Evolutionary conservation across 2,797 vertebrate genomes (phyloP), one percentile per base, ranked within the genome.

Genomic region (Chrosomus eos): DNA sequence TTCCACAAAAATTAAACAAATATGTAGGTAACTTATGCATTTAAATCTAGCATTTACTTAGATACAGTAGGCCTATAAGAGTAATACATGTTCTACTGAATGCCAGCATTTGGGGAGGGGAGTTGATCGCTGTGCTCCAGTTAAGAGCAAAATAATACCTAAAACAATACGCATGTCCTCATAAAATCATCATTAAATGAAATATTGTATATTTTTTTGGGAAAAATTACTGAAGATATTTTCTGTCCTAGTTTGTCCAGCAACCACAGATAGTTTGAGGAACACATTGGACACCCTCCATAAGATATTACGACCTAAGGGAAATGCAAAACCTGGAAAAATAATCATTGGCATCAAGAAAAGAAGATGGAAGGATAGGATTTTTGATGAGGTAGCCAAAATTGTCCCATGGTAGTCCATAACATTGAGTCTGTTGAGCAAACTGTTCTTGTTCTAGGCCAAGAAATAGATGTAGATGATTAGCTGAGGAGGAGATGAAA

Each of bases 281-380:
- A 73, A 68, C 18, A 70, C 51, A 71, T 68, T 83, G 38, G 53
- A 31, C 68, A 74, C 68, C 33, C 55, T 55, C 67, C 33, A 81
- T 43, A 26, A 85, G 71, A 45, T 86, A 88, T 77, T 55, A 76
- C 21, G 28, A 81, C 38, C 67, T 81, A 28, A 78, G 83, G 40
- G 66, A 55, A 48, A 78, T 36, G 60, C 38, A 82, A 87, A 80
- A 53, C 33, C 81, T 80, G 78, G 31, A 75, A 81, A 81, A 74
- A 75, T 72, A 81, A n/a, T 81, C 6, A 48, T 81, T 86, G 79
- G 36, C 62, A 62, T 68, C 38, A 53, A 68, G 38, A 75, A 31
- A 55, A 85, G 70, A 58, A 81, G 31, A n/a, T 55, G 60, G 40
- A 62, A 66, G 68, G 38, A 73, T 53, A 21, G 51, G 53, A 73